Percentiles rank a stretch among this genome's conserved stretches.
phyloP scores from a whole-genome alignment of 2,797 vertebrate species.

The Triplophysa yarkandensis region DNA sequence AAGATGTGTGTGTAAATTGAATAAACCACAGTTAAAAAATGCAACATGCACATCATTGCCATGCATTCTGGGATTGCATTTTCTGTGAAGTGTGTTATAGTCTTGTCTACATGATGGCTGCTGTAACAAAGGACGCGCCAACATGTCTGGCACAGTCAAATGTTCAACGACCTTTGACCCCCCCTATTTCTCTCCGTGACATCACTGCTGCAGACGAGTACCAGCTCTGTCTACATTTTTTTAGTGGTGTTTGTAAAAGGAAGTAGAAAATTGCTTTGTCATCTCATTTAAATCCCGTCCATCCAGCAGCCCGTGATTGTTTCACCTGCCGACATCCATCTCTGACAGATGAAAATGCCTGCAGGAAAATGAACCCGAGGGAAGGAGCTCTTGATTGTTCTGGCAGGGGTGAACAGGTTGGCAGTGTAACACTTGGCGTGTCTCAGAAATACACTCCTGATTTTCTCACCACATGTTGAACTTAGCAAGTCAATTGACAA shows the following conservation, averaged over 20 bases:
- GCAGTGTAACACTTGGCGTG: constrained; percentile 23
- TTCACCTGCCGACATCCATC: constrained; percentile 37
- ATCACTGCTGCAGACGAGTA: constrained; percentile 10
- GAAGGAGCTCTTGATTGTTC: constrained; percentile 33
- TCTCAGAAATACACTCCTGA: constrained; percentile 40
- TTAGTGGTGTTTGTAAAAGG: neutral
- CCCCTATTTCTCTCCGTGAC: neutral
- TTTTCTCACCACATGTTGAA: constrained; percentile 58
- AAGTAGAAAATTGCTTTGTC: constrained; percentile 38
- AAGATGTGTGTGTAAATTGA: too few relatives aligned
- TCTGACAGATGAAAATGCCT: constrained; percentile 34
- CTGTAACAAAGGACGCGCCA: too few relatives aligned
- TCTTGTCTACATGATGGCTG: too few relatives aligned
- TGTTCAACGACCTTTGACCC: constrained; percentile 9
- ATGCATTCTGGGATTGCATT: too few relatives aligned
- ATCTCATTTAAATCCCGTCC: constrained; percentile 46
- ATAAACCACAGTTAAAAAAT: too few relatives aligned
- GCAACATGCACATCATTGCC: too few relatives aligned
- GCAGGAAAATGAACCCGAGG: constrained; percentile 35
- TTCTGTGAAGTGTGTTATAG: too few relatives aligned
- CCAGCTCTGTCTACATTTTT: constrained; percentile 2
- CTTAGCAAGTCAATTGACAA: constrained; percentile 74
- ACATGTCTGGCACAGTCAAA: too few relatives aligned
- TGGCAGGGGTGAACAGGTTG: constrained; percentile 26
- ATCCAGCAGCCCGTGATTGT: constrained; percentile 31